A percentile compares a stretch with the other conserved stretches of the same genome.
Conservation (phyloP, 2,113 vertebrate genomes). For the Emydura subglobosa region DNA sequence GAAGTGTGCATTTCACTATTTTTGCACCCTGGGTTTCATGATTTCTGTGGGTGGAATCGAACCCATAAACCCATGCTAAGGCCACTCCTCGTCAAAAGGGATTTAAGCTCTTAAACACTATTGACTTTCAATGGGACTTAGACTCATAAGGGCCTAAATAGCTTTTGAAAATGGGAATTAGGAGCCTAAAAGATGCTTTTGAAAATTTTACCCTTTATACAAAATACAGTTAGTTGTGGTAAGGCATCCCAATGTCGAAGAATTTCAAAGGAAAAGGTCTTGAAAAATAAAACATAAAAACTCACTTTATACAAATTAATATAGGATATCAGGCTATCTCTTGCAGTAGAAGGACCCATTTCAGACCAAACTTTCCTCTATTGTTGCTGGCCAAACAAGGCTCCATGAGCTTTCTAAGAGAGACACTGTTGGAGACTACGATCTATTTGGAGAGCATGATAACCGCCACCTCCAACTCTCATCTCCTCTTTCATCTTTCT, state of each 20-base stretch:
- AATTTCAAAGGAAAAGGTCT: not conserved
- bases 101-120: not conserved
- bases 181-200: not conserved
- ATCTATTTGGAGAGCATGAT: too few species aligned
- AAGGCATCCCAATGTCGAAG: not conserved
- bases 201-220: not conserved
- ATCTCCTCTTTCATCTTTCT: too few species aligned
- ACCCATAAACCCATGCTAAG: not conserved
- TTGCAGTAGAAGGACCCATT: not conserved
- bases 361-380: too few species aligned
- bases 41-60: not conserved
- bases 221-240: not conserved
- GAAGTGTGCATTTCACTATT: not conserved
- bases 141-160: not conserved
- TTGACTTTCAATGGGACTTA: not conserved
- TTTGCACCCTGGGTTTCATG: not conserved
- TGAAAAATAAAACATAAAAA: not conserved
- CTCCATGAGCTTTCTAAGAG: too few species aligned
- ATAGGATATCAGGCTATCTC: not conserved
- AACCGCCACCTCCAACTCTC: too few species aligned
- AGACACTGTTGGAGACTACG: too few species aligned
- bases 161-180: not conserved
- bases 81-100: not conserved
- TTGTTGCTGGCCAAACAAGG: too few species aligned
- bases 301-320: not conserved